These are phyloP conservation scores for Ruditapes philippinarum DNA, from an alignment of 1,140 invertebrate genomes.

Conservation along the genomic window DNA sequence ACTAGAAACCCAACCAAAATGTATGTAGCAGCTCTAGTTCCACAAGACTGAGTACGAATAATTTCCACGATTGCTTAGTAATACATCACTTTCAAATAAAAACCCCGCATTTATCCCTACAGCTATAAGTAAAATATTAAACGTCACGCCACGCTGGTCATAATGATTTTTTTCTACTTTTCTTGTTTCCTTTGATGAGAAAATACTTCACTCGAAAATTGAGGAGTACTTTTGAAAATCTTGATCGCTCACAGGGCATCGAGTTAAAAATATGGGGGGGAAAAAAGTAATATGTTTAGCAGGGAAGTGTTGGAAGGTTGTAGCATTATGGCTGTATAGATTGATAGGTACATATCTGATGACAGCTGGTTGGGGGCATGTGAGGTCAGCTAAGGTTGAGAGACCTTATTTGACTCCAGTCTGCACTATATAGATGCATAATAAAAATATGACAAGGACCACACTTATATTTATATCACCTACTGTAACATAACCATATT, in stretches of 20 bases:
- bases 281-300: constrained; percentile 21
- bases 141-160: constrained; percentile 39
- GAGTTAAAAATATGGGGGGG: background rate
- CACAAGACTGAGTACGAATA: constrained; percentile 28
- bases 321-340: background rate
- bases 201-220: background rate
- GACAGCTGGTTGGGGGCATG: background rate
- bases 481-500: too few species aligned
- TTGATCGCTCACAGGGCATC: background rate
- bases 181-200: background rate
- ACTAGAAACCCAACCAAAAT: constrained; percentile 37
- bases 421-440: background rate
- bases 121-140: constrained; percentile 29
- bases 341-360: background rate
- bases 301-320: background rate
- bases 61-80: constrained; percentile 32
- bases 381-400: constrained; percentile 18
- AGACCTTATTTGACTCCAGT: constrained; percentile 24
- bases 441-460: constrained; percentile 34
- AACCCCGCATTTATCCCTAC: background rate
- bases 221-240: background rate
- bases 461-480: too few species aligned
- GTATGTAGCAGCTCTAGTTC: constrained; percentile 24
- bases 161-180: background rate
- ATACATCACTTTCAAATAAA: constrained; percentile 39